Conservation (phyloP, 2,113 vertebrate genomes). For the Chamaetylas fuelleborni region DNA sequence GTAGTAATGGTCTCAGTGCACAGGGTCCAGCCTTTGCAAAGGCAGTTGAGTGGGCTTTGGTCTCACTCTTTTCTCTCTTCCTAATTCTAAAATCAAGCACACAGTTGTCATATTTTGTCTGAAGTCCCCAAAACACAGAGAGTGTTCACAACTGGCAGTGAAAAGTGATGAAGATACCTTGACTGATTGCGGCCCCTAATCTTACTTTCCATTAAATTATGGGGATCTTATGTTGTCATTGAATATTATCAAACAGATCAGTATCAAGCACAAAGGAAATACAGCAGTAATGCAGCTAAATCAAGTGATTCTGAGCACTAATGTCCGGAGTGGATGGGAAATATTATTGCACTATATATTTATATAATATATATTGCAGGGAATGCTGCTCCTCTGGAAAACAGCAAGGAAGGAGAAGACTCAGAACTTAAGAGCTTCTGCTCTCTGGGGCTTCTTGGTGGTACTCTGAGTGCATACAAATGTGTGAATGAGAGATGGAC, state of each 20-base stretch:
- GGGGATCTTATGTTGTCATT: background rate
- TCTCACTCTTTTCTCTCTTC: background rate
- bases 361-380: too few species aligned
- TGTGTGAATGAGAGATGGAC: background rate
- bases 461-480: slow-evolving; percentile 4
- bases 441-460: background rate
- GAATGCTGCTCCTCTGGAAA: background rate
- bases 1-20: background rate
- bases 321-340: background rate
- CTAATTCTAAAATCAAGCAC: background rate
- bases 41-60: background rate
- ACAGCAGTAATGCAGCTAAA: background rate
- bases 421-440: background rate
- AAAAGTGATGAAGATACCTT: background rate
- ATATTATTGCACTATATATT: background rate
- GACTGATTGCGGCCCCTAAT: background rate
- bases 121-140: background rate
- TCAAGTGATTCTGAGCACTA: background rate
- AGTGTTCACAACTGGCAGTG: background rate
- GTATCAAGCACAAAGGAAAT: background rate
- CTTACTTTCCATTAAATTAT: background rate
- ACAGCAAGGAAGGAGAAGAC: background rate
- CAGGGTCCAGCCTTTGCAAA: background rate
- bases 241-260: background rate
- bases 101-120: background rate